These are phyloP conservation scores for Poecilus cupreus DNA, from an alignment of 2,888 invertebrate species.

Conservation along the genomic window DNA sequence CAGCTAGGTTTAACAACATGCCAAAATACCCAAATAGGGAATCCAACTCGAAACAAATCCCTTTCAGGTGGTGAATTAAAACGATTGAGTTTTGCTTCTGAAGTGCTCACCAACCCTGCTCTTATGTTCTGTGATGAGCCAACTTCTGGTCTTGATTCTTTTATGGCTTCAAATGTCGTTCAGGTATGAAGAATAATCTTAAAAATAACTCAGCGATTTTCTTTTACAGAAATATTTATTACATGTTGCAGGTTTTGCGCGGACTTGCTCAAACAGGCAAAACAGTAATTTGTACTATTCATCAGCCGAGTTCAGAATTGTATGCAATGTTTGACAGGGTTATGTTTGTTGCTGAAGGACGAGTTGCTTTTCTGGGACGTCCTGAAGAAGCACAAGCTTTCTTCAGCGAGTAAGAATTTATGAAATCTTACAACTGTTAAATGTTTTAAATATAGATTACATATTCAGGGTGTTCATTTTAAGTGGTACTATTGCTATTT, in stretches of 20 bases:
- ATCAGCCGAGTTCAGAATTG: constrained; percentile 95
- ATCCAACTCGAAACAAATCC: constrained; percentile 90
- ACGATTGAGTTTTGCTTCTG: constrained; percentile 96
- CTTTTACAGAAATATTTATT: too few relatives aligned
- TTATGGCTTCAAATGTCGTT: constrained; percentile 96
- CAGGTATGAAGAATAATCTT: constrained; percentile 75
- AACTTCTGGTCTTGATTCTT: constrained; percentile 96
- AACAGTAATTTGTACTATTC: constrained; percentile 94
- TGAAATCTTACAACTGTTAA: background rate
- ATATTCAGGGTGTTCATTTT: too few relatives aligned
- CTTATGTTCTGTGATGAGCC: constrained; percentile 98
- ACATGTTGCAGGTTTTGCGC: constrained; percentile 73
- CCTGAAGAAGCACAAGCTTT: constrained; percentile 86
- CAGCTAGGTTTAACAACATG: constrained; percentile 92
- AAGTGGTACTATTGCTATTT: too few relatives aligned
- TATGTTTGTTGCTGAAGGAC: constrained; percentile 92
- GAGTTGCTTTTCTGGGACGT: constrained; percentile 91
- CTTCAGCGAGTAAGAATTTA: constrained; percentile 82
- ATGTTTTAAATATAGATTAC: too few relatives aligned
- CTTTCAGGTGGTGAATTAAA: constrained; percentile 98
- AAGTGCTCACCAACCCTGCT: constrained; percentile 95
- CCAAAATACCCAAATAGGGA: constrained; percentile 92
- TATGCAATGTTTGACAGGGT: constrained; percentile 93
- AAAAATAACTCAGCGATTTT: constrained; percentile 59
- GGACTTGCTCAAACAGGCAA: constrained; percentile 87